phyloP scores from a whole-genome alignment of 2,888 invertebrate species.

The Morinoia aosen region DNA sequence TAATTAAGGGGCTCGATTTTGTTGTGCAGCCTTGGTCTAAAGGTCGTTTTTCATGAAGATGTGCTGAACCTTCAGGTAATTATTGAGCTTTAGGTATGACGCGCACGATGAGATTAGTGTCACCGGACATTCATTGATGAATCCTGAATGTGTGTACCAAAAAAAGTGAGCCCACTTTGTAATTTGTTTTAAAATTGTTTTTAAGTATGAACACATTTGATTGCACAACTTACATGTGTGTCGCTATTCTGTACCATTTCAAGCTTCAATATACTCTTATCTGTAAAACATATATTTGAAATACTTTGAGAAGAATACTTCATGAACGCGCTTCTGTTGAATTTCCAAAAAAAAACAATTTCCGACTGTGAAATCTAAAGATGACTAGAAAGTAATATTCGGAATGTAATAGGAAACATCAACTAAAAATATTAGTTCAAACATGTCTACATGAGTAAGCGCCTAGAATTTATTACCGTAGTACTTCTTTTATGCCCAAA shows the following conservation, averaged over 20 bases:
- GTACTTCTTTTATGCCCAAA: too few species aligned
- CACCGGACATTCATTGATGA: too few species aligned
- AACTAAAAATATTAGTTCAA: too few species aligned
- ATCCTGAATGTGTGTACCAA: too few species aligned
- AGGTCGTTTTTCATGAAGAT: not conserved
- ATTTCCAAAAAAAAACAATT: not conserved
- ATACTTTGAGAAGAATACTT: not conserved
- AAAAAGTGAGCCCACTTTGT: not conserved
- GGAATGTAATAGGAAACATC: too few species aligned
- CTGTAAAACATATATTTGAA: not conserved
- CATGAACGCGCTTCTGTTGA: not conserved
- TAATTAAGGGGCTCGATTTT: not conserved
- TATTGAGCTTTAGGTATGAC: not conserved
- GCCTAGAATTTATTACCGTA: too few species aligned
- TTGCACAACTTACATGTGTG: too few species aligned
- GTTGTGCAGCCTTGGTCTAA: not conserved
- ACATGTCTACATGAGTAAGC: too few species aligned
- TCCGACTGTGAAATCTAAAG: not conserved
- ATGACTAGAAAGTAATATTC: too few species aligned
- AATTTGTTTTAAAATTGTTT: not conserved
- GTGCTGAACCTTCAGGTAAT: not conserved
- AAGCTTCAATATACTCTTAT: not conserved
- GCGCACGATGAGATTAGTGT: not conserved
- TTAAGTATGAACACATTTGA: not conserved
- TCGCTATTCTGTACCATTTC: not conserved